Base-by-base conservation (phyloP, 2,797 vertebrate genomes). In the Bucorvus abyssinicus region DNA sequence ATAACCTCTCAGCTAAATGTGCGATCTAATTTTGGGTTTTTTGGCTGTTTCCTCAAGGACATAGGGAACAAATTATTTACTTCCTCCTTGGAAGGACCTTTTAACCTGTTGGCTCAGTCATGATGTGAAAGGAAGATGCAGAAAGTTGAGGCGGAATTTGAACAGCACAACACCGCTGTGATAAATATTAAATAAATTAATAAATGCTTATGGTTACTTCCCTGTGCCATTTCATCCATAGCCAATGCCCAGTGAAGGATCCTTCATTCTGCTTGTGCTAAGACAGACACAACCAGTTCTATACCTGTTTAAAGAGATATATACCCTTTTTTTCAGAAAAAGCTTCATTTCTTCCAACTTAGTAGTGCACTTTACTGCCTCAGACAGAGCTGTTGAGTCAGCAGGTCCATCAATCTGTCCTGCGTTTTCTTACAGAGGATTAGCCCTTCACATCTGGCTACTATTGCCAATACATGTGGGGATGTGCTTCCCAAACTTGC, bases 401-500 rank as follows among this genome's bases (percentile, higher is more conserved):
- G 38, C 16, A 64, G 26, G 9, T 61, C 38, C 17, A 14, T 49
- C 52, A 45, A 0, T 34, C 38, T 56, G 5, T 50, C 5, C 14
- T 65, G 18, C 4, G 2, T 61, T 83, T 38, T 75, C 10, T 64
- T 59, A 42, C 16, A 32, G n/a, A 24, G 38, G 7, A 45, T 38
- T 60, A 73, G 18, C 19, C 14, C 23, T 75, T 56, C 24, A 4
- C 2, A 3, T 65, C 26, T 40, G 45, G 9, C 22, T 49, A 1
- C 17, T 2, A 5, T 0, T 2, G n/a, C 32, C 42, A 18, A 2
- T 6, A 22, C 10, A 2, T 0, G 0, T 30, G 47, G 32, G 21
- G 59, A 29, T 10, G 34, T 23, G 5, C 12, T 92, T 69, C 23
- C 59, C 55, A 57, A 64, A 80, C 7, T 19, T 36, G 9, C 29